Percentiles rank a stretch among this genome's conserved stretches.
Evolutionary conservation across 2,797 vertebrate species (phyloP).

Genomic region (Antrozous pallidus): DNA sequence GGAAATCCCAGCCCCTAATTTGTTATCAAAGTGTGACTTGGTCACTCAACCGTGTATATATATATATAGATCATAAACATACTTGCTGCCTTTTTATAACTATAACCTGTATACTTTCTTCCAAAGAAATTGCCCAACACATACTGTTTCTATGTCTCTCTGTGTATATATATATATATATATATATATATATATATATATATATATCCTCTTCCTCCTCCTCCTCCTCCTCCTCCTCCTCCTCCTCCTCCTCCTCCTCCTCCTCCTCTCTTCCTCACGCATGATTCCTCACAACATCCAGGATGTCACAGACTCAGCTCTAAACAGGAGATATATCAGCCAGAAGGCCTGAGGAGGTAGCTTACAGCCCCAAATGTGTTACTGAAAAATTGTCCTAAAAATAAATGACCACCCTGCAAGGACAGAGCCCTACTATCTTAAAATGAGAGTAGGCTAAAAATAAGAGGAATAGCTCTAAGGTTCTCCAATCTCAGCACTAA

Average conservation of each 20-base stretch:
- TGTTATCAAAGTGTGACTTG: background rate
- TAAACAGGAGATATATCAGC: background rate
- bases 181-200: too few species aligned
- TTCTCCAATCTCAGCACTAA: background rate
- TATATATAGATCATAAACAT: background rate
- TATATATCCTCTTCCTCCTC: rapidly evolving
- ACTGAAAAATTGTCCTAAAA: background rate
- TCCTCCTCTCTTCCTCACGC: background rate
- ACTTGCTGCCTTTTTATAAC: background rate
- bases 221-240: background rate
- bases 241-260: background rate
- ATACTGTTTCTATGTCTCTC: background rate
- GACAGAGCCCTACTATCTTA: background rate
- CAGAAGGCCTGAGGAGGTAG: background rate
- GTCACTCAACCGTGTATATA: background rate
- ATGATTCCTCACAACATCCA: background rate
- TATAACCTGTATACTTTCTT: background rate
- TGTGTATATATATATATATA: background rate
- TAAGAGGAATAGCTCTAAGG: background rate
- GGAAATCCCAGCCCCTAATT: background rate
- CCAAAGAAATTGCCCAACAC: background rate
- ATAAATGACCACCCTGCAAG: background rate
- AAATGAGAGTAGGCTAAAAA: background rate
- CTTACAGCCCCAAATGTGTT: background rate
- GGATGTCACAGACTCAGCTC: background rate